Percentiles rank a stretch among this genome's conserved stretches.
Conservation (phyloP, 2,888 invertebrate genomes). For the Pterobdella sp. region DNA sequence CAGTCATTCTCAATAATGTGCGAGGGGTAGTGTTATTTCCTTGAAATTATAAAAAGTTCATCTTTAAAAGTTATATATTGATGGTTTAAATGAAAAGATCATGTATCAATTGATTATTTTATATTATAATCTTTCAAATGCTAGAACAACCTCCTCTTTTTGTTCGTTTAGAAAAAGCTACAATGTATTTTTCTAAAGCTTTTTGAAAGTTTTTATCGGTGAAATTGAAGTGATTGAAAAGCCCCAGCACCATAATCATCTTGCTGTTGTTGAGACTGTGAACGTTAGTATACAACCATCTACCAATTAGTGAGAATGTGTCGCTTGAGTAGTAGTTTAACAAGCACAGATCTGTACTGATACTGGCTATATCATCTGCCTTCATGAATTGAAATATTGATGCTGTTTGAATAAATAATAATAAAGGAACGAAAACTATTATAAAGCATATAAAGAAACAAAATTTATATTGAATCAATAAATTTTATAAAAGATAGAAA, state of each 20-base stretch:
- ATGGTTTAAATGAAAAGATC: too few relatives aligned
- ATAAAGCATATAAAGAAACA: too few relatives aligned
- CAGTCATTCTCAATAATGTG: slow-evolving; percentile 58
- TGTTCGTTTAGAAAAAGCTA: slow-evolving; percentile 46
- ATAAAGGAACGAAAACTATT: too few relatives aligned
- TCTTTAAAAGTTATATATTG: too few relatives aligned
- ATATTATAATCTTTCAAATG: too few relatives aligned
- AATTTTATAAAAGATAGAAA: too few relatives aligned
- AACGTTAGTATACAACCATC: slow-evolving; percentile 61
- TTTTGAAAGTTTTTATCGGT: slow-evolving; percentile 57
- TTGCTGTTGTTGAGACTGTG: slow-evolving; percentile 59
- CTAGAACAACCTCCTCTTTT: neutral
- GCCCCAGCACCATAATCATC: slow-evolving; percentile 52
- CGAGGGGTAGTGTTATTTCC: slow-evolving; percentile 42
- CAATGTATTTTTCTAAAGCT: slow-evolving; percentile 60
- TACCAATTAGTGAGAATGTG: slow-evolving; percentile 48
- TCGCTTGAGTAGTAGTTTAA: slow-evolving; percentile 40
- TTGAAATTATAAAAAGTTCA: too few relatives aligned
- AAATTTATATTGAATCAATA: too few relatives aligned
- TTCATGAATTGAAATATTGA: too few relatives aligned
- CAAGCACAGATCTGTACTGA: slow-evolving; percentile 39
- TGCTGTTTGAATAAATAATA: too few relatives aligned
- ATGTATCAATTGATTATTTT: too few relatives aligned
- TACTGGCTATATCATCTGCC: slow-evolving; percentile 42
- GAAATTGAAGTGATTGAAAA: slow-evolving; percentile 57